phyloP scores from a whole-genome alignment of 2,113 vertebrate genomes.

The Uropsilus gracilis region DNA sequence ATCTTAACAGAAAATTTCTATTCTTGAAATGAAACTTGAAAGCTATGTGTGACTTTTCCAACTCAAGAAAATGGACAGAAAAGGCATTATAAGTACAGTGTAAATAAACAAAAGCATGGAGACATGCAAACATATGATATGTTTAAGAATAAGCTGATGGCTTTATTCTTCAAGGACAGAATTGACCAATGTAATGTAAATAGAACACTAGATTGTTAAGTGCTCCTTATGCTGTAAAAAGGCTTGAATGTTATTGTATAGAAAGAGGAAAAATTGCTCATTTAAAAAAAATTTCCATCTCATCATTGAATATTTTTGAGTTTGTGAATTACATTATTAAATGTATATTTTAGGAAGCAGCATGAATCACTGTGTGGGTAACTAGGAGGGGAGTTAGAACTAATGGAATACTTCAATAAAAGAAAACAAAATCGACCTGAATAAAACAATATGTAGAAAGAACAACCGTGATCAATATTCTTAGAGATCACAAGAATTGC shows the following conservation, averaged over 20 bases:
- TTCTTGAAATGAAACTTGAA: neutral
- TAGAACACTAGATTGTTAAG: neutral
- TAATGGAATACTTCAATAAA: neutral
- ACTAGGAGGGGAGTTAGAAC: neutral
- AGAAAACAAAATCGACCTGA: neutral
- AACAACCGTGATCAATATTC: neutral
- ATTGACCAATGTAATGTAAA: neutral
- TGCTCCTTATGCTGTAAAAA: neutral
- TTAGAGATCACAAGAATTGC: neutral
- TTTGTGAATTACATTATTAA: neutral
- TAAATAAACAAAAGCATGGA: neutral
- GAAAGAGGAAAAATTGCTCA: neutral
- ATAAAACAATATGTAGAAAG: neutral
- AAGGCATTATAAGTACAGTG: neutral
- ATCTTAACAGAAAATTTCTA: neutral
- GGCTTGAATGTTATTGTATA: neutral
- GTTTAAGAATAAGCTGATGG: neutral
- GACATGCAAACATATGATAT: neutral
- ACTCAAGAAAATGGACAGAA: neutral
- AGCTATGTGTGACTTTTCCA: neutral
- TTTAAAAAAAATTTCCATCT: too few relatives aligned
- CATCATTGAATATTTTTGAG: neutral
- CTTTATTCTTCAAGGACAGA: neutral
- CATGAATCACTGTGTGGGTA: neutral
- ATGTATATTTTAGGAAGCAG: neutral